These are phyloP conservation scores for Agonum fuliginosum DNA, from an alignment of 2,888 invertebrate species.

Conservation along the genomic window DNA sequence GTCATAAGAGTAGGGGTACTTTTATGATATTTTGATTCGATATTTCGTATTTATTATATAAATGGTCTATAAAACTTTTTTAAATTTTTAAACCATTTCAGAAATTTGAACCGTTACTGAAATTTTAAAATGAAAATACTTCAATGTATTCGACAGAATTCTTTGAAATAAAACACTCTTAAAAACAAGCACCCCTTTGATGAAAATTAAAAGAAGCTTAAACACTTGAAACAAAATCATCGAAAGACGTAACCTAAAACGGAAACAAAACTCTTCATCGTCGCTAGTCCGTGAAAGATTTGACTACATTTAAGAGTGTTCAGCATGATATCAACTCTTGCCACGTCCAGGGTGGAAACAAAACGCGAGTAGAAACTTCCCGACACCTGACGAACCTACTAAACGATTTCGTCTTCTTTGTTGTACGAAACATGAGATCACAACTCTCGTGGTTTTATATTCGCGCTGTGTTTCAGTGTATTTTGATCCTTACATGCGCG, in stretches of 20 bases:
- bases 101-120: neutral
- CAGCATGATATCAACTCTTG: neutral
- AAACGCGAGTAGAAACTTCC: slow-evolving; percentile 35
- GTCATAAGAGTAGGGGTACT: too few relatives aligned
- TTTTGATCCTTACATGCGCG: slow-evolving; percentile 43
- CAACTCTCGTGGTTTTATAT: slow-evolving; percentile 36
- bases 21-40: too few relatives aligned
- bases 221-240: neutral
- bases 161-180: slow-evolving; percentile 31
- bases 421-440: slow-evolving; percentile 45
- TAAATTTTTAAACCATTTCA: neutral
- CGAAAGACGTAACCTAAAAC: neutral
- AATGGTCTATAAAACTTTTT: too few relatives aligned
- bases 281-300: too few relatives aligned
- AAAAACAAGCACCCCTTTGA: slow-evolving; percentile 16
- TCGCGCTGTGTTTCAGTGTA: slow-evolving; percentile 41
- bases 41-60: too few relatives aligned
- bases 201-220: slow-evolving; percentile 18
- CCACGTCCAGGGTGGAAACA: slow-evolving; percentile 27
- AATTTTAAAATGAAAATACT: slow-evolving; percentile 5
- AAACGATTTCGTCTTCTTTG: slow-evolving; percentile 54
- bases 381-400: slow-evolving; percentile 58
- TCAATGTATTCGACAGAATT: neutral
- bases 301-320: too few relatives aligned
- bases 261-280: too few relatives aligned